These are phyloP conservation scores for Noctua janthina DNA, from an alignment of 2,888 invertebrate genomes.

Conservation along the genomic window DNA sequence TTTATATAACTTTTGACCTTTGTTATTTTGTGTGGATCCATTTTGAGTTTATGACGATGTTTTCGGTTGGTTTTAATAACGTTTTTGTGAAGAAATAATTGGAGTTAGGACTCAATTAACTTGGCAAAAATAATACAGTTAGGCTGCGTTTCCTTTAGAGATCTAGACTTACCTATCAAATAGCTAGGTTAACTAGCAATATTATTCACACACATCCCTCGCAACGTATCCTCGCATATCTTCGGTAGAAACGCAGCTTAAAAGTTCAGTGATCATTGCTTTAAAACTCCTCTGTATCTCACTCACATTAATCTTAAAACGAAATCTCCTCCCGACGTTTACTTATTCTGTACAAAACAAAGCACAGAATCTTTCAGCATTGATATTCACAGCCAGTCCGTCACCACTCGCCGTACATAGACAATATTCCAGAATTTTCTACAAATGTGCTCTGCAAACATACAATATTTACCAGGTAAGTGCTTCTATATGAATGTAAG, in stretches of 20 bases:
- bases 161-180: background rate
- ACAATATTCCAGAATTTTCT: slow-evolving; percentile 66
- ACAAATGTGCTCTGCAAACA: slow-evolving; percentile 31
- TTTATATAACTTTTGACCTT: slow-evolving; percentile 55
- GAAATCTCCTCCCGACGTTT: background rate
- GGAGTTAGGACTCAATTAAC: background rate
- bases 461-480: slow-evolving; percentile 4
- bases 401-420: slow-evolving; percentile 48
- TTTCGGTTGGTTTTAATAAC: slow-evolving; percentile 35
- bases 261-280: background rate
- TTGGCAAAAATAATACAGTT: background rate
- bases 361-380: slow-evolving; percentile 25
- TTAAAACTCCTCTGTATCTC: background rate
- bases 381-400: slow-evolving; percentile 35
- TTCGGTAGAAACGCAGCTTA: background rate
- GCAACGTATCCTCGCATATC: background rate
- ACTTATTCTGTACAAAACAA: slow-evolving; percentile 16
- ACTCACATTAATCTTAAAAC: background rate
- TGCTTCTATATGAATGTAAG: background rate
- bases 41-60: slow-evolving; percentile 57
- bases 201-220: background rate
- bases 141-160: background rate
- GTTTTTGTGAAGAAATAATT: background rate
- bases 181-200: background rate
- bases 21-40: slow-evolving; percentile 40